These are phyloP conservation scores for Lycodopsis pacificus DNA, from an alignment of 2,797 vertebrate species.

Conservation along the genomic window DNA sequence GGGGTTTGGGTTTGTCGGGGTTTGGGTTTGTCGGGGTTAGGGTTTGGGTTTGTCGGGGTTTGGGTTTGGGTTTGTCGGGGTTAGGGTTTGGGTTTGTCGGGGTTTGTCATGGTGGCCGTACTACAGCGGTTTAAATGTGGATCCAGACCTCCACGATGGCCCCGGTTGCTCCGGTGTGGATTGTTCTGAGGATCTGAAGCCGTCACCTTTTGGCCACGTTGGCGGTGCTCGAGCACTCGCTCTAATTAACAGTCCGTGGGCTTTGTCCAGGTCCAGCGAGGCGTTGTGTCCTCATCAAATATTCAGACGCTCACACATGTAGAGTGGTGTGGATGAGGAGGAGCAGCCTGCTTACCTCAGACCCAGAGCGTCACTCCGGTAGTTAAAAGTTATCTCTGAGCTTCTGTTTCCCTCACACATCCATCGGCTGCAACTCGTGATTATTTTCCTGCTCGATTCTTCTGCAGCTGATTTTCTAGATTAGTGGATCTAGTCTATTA, in stretches of 20 bases:
- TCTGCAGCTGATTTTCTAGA: neutral
- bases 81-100: too few species aligned
- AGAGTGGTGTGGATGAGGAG: neutral
- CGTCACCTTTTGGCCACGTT: slow-evolving; percentile 10
- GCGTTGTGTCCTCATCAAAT: slow-evolving; percentile 61
- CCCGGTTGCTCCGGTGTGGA: neutral
- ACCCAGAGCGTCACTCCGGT: slow-evolving; percentile 28
- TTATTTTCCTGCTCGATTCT: neutral
- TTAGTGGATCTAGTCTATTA: neutral
- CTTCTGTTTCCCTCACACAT: slow-evolving; percentile 21
- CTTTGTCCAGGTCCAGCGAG: slow-evolving; percentile 69
- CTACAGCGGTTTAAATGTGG: slow-evolving; percentile 30
- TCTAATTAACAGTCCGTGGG: slow-evolving; percentile 63
- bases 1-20: too few species aligned
- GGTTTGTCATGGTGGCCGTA: too few species aligned
- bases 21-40: too few species aligned
- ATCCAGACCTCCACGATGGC: slow-evolving; percentile 22
- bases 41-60: too few species aligned
- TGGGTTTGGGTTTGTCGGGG: too few species aligned
- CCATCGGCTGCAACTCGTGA: too few species aligned
- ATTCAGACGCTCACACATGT: slow-evolving; percentile 56
- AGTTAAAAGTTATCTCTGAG: slow-evolving; percentile 51
- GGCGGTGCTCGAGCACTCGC: slow-evolving; percentile 59
- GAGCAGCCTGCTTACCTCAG: slow-evolving; percentile 18
- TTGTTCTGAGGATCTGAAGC: slow-evolving; percentile 12